Conservation (phyloP, 2,113 vertebrate genomes). For the Ameiurus melas region DNA sequence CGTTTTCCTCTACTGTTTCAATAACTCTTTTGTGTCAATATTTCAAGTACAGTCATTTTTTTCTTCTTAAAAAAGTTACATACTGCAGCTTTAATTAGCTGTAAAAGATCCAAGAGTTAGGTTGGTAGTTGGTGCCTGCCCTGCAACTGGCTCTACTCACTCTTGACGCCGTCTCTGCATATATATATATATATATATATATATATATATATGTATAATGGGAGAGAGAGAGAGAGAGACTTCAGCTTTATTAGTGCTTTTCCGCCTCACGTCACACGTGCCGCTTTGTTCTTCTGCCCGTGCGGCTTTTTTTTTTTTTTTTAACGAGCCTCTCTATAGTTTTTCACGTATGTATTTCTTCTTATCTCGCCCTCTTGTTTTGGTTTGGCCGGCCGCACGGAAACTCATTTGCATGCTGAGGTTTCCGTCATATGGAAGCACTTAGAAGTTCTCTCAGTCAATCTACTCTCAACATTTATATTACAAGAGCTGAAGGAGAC, state of each 20-base stretch:
- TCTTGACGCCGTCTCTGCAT: conserved; percentile 32
- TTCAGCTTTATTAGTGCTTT: conserved; percentile 33
- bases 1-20: background rate
- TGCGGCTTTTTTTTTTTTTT: background rate
- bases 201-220: too few species aligned
- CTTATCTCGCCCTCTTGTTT: conserved; percentile 16
- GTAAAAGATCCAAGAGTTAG: conserved; percentile 54
- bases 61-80: background rate
- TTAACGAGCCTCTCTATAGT: conserved; percentile 7
- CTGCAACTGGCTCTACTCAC: conserved; percentile 15
- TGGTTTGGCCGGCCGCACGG: background rate
- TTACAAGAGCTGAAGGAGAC: background rate
- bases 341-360: conserved; percentile 20
- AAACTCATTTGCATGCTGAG: conserved; percentile 4
- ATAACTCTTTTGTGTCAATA: background rate
- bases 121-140: background rate
- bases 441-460: background rate
- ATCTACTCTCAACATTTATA: background rate
- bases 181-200: conserved; percentile 10
- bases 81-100: conserved; percentile 27
- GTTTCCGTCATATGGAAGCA: conserved; percentile 3
- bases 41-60: background rate
- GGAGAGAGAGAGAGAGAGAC: too few species aligned
- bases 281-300: conserved; percentile 8
- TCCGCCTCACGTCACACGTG: conserved; percentile 31